Percentiles rank a stretch among this genome's conserved stretches.
These are phyloP conservation scores for Dicycla oo DNA, from an alignment of 2,888 invertebrate species.

Conservation along the genomic window DNA sequence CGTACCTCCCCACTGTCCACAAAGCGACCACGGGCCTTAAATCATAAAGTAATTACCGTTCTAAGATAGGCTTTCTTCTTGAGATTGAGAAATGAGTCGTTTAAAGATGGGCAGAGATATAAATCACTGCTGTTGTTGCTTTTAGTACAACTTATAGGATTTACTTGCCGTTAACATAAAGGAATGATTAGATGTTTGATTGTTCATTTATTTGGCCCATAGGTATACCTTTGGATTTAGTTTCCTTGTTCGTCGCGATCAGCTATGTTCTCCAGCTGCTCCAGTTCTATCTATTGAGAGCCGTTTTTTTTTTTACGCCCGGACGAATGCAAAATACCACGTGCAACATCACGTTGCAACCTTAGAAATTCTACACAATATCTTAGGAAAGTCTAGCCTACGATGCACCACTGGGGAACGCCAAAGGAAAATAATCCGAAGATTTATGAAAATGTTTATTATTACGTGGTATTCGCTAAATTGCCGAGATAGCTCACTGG, in stretches of 20 bases:
- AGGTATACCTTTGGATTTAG: not conserved
- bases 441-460: constrained; percentile 44
- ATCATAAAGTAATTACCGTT: constrained; percentile 84
- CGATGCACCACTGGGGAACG: constrained; percentile 8
- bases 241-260: not conserved
- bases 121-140: constrained; percentile 67
- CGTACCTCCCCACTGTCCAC: constrained; percentile 77
- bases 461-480: constrained; percentile 37
- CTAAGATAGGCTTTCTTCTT: constrained; percentile 79
- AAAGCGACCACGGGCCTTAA: constrained; percentile 78
- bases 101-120: constrained; percentile 71
- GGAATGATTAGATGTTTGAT: constrained; percentile 28
- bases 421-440: constrained; percentile 29
- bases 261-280: too few relatives aligned
- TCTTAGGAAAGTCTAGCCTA: constrained; percentile 20
- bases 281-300: not conserved
- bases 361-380: constrained; percentile 16
- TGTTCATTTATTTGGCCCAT: constrained; percentile 28
- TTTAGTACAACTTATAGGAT: constrained; percentile 43
- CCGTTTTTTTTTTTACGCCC: not conserved
- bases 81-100: constrained; percentile 83
- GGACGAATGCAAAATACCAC: not conserved
- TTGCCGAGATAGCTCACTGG: constrained; percentile 12
- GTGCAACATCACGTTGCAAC: constrained; percentile 10
- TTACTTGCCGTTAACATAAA: constrained; percentile 33